Evolutionary conservation across 2,797 vertebrate genomes (phyloP), one percentile per base, ranked within the genome.

Genomic region (Spondyliosoma cantharus): DNA sequence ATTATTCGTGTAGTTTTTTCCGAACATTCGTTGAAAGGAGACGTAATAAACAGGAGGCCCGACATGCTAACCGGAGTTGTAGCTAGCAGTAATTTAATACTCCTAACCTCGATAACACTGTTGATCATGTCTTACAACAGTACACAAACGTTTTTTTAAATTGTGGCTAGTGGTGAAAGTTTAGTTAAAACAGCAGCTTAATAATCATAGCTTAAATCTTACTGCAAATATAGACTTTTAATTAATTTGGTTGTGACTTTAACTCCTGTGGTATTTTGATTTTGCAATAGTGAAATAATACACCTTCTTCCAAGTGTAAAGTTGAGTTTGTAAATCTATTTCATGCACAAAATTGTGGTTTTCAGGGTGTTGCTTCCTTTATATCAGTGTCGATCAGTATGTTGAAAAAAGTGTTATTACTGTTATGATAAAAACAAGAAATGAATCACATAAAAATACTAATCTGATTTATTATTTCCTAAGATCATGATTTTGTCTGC

Each of bases 21-120:
- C 13, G 15, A 67, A 49, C 53, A 2, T 8, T 43, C 9, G 17
- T 32, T 9, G 6, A 24, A 29, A 48, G 15, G 8, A 58, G 15
- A 50, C 43, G 15, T 11, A 37, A 37, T 7, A 37, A 37, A 11
- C 37, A 37, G 9, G 0, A 69, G 84, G 88, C 83, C 80, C 46
- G 11, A 27, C 20, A 7, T 70, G 84, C 86, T 87, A 83, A 67
- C 81, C 25, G 22, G 42, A n/a, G 14, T 14, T n/a, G 32, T 42
- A n/a, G 68, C 69, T 71, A 70, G 5, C 64, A 2, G 69, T 54
- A 60, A 15, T 29, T 24, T 22, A 32, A 68, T 20, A 9, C 27
- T 25, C 29, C 20, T 3, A 16, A 24, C 19, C 0, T 16, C 17
- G 19, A 45, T 25, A 46, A 69, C 62, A 19, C 11, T 54, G 14